Percentiles rank a stretch among this genome's conserved stretches.
phyloP scores from a whole-genome alignment of 2,797 vertebrate species.

The Argyrosomus regius region DNA sequence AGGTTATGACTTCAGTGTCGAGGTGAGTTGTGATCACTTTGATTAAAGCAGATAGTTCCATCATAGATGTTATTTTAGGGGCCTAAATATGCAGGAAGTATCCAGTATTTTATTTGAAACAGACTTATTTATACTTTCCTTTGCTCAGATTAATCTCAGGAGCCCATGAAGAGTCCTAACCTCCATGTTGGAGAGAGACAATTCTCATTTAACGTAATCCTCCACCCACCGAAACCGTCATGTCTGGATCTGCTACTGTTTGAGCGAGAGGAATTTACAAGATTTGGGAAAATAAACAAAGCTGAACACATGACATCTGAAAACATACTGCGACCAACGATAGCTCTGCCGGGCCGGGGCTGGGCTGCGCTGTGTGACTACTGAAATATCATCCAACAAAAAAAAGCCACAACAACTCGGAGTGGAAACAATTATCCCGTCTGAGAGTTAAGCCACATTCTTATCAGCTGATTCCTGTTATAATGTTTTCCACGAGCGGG shows the following conservation, averaged over 20 bases:
- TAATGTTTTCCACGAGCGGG: slow-evolving; percentile 48
- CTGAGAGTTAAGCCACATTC: slow-evolving; percentile 56
- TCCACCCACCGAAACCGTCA: not conserved
- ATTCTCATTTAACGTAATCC: slow-evolving; percentile 4
- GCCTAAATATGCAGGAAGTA: not conserved
- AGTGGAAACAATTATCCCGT: slow-evolving; percentile 75
- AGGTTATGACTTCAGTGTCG: not conserved
- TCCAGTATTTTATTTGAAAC: not conserved
- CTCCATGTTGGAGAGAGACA: not conserved
- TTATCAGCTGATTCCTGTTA: slow-evolving; percentile 71
- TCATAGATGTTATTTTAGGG: rapidly evolving
- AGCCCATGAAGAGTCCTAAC: not conserved
- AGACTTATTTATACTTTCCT: not conserved
- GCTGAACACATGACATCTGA: slow-evolving; percentile 35
- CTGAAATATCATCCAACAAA: slow-evolving; percentile 29
- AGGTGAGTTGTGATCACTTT: not conserved
- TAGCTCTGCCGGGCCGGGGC: slow-evolving; percentile 6
- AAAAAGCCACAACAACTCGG: slow-evolving; percentile 29
- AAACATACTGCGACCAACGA: slow-evolving; percentile 47
- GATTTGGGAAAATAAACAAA: slow-evolving; percentile 45
- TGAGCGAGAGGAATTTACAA: slow-evolving; percentile 35
- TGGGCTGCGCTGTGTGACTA: slow-evolving; percentile 20
- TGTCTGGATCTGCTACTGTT: slow-evolving; percentile 16
- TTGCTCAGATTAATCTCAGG: not conserved
- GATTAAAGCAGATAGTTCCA: not conserved